A percentile compares a stretch with the other conserved stretches of the same genome.
phyloP scores from a whole-genome alignment of 2,888 invertebrate species.

The Rhagium mordax region DNA sequence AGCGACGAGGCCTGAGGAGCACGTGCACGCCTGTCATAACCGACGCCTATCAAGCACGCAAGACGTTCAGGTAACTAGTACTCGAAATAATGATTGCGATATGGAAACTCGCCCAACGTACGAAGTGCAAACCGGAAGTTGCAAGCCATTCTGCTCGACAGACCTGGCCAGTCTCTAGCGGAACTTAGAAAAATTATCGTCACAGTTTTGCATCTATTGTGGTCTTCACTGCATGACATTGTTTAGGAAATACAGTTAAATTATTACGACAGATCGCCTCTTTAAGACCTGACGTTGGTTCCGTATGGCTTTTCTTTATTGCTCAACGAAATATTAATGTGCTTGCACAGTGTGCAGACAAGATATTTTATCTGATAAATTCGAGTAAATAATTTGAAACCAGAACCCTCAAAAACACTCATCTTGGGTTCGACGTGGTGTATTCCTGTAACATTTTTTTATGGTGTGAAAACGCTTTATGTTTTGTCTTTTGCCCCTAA shows the following conservation, averaged over 20 bases:
- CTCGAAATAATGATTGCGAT: constrained; percentile 32
- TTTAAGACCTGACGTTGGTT: background rate
- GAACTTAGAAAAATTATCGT: constrained; percentile 53
- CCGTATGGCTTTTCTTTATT: constrained; percentile 6
- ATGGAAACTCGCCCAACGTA: constrained; percentile 27
- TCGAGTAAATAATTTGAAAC: too few species aligned
- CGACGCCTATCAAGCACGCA: constrained; percentile 51
- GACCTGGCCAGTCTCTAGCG: constrained; percentile 50
- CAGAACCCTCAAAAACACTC: too few species aligned
- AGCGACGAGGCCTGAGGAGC: constrained; percentile 23
- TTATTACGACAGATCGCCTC: constrained; percentile 35
- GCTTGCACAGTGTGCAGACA: too few species aligned
- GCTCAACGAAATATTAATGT: background rate
- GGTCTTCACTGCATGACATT: constrained; percentile 51
- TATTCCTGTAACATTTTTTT: too few species aligned
- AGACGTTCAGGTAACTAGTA: constrained; percentile 25
- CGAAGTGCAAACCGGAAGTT: constrained; percentile 42
- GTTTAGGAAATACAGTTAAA: constrained; percentile 51
- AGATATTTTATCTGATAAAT: too few species aligned
- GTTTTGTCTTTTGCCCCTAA: too few species aligned
- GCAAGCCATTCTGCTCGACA: constrained; percentile 42
- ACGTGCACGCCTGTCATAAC: constrained; percentile 47
- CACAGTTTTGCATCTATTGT: constrained; percentile 56
- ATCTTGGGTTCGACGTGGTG: too few species aligned
- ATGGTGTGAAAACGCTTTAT: too few species aligned